Evolutionary conservation across 2,888 invertebrate species (phyloP), one percentile per base, ranked within the genome.

Genomic region (Ophraella communa): DNA sequence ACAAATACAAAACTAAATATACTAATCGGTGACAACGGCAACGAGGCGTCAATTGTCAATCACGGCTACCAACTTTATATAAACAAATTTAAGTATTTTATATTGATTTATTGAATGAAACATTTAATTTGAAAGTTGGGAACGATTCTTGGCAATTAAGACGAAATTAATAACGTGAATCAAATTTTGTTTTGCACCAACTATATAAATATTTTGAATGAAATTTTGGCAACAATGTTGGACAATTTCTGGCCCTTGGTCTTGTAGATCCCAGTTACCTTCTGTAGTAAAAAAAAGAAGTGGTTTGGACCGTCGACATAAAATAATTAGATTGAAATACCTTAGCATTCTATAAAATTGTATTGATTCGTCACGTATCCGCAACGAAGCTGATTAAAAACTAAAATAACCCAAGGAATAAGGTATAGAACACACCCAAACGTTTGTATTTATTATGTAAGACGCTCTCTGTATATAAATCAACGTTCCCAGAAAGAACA

Each of bases 361-460:
- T 44, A 60, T 42, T 52, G 21, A 60, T 60, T 60, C 60, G 60
- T 60, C 60, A 60, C 60, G 60, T 60, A 52, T 53, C 27, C 18
- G 52, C 44, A 27, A 18, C 42, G 8, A 14, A 53, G 14, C 42
- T 18, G 39, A 60, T 60, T 60, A 60, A 52, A 58, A 60, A 60
- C 24, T 51, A 51, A 3, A 14, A 24, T 8, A 20, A 44, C 44
- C 23, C 24, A 14, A 51, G 27, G 14, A 51, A 51, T 27, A n/a
- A n/a, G n/a, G n/a, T n/a, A 27, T 27, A 14, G 17, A 51, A 51
- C 49, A 51, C 49, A 8, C 49, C 49, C 49, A 51, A 47, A n/a
- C 21, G 11, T 47, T 39, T 39, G 14, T 39, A 17, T 39, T 39
- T 39, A 39, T 14, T 39, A 14, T 39, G 1, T 39, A 39, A 27